Evolutionary conservation across 2,797 vertebrate genomes (phyloP).

Genomic region (Melanotaenia pygmaea): DNA sequence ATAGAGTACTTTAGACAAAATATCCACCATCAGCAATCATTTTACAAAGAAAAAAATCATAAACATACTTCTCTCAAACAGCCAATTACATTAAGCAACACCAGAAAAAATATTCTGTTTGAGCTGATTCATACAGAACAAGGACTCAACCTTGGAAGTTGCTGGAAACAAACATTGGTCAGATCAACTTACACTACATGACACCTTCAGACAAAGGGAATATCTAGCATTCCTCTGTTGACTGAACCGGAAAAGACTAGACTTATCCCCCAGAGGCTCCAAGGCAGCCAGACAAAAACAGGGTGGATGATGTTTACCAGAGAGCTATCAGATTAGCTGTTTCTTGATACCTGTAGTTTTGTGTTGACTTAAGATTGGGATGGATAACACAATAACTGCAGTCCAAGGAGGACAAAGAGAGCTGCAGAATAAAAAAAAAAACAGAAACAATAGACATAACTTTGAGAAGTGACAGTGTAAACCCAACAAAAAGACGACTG

Average conservation of each 20-base stretch:
- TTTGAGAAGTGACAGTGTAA: constrained; percentile 9
- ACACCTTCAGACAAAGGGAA: constrained; percentile 64
- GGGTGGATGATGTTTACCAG: constrained; percentile 26
- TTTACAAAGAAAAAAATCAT: not conserved
- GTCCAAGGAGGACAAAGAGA: constrained; percentile 12
- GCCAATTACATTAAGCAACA: not conserved
- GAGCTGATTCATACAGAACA: not conserved
- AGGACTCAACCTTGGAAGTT: constrained; percentile 48
- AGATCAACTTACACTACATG: constrained; percentile 52
- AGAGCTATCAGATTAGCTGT: constrained; percentile 18
- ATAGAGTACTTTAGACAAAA: not conserved
- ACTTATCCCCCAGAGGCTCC: constrained; percentile 48
- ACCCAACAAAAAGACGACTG: constrained; percentile 14
- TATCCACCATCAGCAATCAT: not conserved
- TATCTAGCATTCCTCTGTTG: constrained; percentile 59
- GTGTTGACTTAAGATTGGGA: constrained; percentile 17
- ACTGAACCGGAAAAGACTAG: constrained; percentile 63
- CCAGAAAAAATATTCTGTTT: not conserved
- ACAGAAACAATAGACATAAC: constrained; percentile 5
- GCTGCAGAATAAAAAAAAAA: not conserved
- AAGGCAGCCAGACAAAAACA: constrained; percentile 36
- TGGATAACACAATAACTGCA: constrained; percentile 23
- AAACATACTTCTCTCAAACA: not conserved
- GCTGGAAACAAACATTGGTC: constrained; percentile 48
- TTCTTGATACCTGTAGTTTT: constrained; percentile 35